phyloP scores from a whole-genome alignment of 2,888 invertebrate genomes.

The Norana najaformis region DNA sequence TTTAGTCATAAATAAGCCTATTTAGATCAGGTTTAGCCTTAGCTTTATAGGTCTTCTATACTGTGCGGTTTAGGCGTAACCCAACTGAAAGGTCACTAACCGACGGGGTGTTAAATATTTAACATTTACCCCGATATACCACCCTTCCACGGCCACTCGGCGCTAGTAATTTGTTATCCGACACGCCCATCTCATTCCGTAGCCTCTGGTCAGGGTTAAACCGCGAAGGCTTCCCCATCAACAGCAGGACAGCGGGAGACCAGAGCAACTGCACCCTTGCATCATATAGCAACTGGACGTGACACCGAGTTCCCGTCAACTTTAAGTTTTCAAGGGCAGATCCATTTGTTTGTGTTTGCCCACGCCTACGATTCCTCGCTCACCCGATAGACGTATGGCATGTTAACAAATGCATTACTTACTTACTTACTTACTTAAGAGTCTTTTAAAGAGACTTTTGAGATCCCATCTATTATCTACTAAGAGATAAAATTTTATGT shows the following conservation, averaged over 20 bases:
- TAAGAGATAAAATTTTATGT: too few species aligned
- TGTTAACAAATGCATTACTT: too few species aligned
- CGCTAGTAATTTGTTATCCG: background rate
- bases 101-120: background rate
- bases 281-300: background rate
- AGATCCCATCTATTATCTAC: too few species aligned
- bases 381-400: too few species aligned
- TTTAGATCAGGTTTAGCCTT: background rate
- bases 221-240: constrained; percentile 3
- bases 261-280: background rate
- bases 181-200: constrained; percentile 5
- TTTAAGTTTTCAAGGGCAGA: background rate
- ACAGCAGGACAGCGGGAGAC: background rate
- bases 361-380: too few species aligned
- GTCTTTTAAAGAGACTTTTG: too few species aligned
- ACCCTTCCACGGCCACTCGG: background rate
- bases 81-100: background rate
- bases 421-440: too few species aligned
- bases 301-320: background rate
- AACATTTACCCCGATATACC: background rate
- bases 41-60: background rate
- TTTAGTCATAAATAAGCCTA: background rate
- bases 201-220: background rate
- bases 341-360: too few species aligned
- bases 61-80: background rate